Evolutionary conservation across 2,113 vertebrate genomes (phyloP).

Genomic region (Pongo abelii): DNA sequence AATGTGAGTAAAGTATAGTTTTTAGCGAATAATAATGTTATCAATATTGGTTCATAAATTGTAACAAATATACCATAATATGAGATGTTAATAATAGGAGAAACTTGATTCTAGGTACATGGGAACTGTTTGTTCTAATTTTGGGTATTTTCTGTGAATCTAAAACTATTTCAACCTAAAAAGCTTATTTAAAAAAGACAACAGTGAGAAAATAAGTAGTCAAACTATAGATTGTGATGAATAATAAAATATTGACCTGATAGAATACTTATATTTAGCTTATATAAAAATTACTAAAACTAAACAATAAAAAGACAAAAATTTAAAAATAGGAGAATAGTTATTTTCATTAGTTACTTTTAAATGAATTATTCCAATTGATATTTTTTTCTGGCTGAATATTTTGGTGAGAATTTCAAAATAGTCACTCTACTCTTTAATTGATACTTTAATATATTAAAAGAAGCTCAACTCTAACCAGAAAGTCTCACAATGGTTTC

Average conservation of each 20-base stretch:
- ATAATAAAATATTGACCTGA: not conserved
- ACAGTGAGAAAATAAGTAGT: not conserved
- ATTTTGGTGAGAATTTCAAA: not conserved
- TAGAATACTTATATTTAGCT: not conserved
- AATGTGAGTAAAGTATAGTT: not conserved
- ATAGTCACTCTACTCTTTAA: not conserved
- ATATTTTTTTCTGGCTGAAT: not conserved
- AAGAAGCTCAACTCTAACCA: not conserved
- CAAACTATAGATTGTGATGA: not conserved
- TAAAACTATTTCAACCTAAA: not conserved
- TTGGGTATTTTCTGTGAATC: not conserved
- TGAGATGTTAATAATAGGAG: not conserved
- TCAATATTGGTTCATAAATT: not conserved
- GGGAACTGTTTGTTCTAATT: not conserved
- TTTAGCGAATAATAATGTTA: not conserved
- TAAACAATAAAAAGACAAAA: not conserved
- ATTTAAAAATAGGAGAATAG: not conserved
- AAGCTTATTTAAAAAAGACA: not conserved
- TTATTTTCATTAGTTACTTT: not conserved
- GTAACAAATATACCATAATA: not conserved
- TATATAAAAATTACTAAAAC: not conserved
- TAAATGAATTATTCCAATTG: not conserved
- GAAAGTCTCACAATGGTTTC: not conserved
- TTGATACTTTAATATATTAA: not conserved
- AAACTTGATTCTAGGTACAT: fast-evolving